phyloP scores from a whole-genome alignment of 1,140 invertebrate species.

The Drosophila equinoxialis region DNA sequence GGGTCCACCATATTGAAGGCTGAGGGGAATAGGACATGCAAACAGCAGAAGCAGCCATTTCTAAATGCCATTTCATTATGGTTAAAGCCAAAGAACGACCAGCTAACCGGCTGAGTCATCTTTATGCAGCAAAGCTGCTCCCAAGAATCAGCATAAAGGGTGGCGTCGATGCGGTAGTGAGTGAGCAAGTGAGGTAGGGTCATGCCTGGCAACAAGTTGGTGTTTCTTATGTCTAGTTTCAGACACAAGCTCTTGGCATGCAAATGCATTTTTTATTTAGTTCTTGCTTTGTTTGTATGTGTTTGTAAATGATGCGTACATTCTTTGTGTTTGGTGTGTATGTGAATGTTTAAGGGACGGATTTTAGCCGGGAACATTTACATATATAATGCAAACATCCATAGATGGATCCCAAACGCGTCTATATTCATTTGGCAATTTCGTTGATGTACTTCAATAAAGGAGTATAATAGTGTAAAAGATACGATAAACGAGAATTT shows the following conservation, averaged over 20 bases:
- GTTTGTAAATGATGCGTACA: background rate
- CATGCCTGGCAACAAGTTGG: conserved; percentile 69
- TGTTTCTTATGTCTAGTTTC: conserved; percentile 49
- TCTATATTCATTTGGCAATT: background rate
- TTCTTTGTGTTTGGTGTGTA: conserved; percentile 11
- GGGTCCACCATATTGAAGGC: conserved; percentile 50
- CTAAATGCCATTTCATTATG: conserved; percentile 80
- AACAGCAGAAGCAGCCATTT: conserved; percentile 71
- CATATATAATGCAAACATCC: background rate
- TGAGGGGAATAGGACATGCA: conserved; percentile 55
- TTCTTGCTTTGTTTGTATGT: background rate
- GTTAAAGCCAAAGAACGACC: conserved; percentile 45
- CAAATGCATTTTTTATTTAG: conserved; percentile 65
- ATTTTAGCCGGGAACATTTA: conserved; percentile 3
- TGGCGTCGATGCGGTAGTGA: background rate
- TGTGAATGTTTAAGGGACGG: conserved; percentile 17
- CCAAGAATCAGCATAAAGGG: conserved; percentile 10
- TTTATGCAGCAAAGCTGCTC: conserved; percentile 37
- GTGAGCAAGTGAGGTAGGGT: conserved; percentile 9
- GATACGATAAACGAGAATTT: too few species aligned
- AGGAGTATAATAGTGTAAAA: background rate
- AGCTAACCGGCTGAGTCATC: conserved; percentile 65
- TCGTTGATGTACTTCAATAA: background rate
- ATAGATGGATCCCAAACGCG: background rate
- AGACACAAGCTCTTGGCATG: conserved; percentile 54